A percentile compares a stretch with the other conserved stretches of the same genome.
Conservation (phyloP, 2,113 vertebrate species). For the Tautogolabrus adspersus region DNA sequence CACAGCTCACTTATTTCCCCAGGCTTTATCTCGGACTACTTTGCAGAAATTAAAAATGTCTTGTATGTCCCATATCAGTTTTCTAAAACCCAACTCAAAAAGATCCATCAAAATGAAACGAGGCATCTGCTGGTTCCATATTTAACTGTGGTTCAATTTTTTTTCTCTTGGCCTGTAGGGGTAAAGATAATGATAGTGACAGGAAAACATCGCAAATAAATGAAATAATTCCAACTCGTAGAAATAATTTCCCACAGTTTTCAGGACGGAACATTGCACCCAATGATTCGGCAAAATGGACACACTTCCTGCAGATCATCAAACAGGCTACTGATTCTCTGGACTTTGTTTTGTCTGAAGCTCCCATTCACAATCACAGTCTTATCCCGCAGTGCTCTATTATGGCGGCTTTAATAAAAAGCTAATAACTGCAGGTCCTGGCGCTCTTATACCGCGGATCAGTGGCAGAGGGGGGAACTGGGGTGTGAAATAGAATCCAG, state of each 20-base stretch:
- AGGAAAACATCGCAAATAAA: neutral
- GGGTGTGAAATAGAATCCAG: constrained; percentile 79
- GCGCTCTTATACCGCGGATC: constrained; percentile 46
- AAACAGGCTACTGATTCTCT: constrained; percentile 23
- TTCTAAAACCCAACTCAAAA: neutral
- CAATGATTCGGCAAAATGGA: neutral
- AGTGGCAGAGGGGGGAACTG: constrained; percentile 69
- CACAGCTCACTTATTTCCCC: constrained; percentile 15
- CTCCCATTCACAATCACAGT: constrained; percentile 40
- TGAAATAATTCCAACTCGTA: neutral
- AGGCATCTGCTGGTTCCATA: too few species aligned
- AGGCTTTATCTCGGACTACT: neutral
- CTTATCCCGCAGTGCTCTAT: constrained; percentile 42
- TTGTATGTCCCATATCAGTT: neutral
- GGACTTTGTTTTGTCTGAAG: constrained; percentile 40
- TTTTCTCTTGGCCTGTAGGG: too few species aligned
- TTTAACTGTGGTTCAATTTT: too few species aligned
- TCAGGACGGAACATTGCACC: neutral
- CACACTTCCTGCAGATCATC: constrained; percentile 22
- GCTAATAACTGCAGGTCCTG: constrained; percentile 54
- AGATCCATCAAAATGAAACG: neutral
- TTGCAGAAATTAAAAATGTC: neutral
- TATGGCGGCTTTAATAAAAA: constrained; percentile 59
- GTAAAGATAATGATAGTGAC: too few species aligned
- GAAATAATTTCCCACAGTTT: neutral